phyloP scores from a whole-genome alignment of 2,888 invertebrate genomes.

The Holacanthella duospinosa region DNA sequence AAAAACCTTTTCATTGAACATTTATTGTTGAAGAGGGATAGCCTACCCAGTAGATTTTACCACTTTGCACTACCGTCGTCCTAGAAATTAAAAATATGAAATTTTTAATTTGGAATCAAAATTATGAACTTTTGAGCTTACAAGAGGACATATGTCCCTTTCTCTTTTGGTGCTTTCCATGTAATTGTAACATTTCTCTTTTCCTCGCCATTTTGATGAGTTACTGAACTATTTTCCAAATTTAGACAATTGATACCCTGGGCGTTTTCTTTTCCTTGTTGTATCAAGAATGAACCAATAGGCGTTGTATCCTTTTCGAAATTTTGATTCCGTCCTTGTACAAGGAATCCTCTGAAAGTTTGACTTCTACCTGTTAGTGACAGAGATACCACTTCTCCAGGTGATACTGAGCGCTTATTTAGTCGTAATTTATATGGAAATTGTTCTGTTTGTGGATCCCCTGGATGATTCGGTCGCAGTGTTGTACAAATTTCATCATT shows the following conservation, averaged over 20 bases:
- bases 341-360: conserved; percentile 23
- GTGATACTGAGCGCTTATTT: conserved; percentile 13
- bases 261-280: not conserved
- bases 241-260: conserved; percentile 13
- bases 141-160: conserved; percentile 22
- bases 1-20: conserved; percentile 16
- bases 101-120: not conserved
- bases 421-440: conserved; percentile 17
- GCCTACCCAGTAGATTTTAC: conserved; percentile 13
- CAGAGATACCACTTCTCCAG: conserved; percentile 15
- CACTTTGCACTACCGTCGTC: conserved; percentile 17
- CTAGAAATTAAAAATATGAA: conserved; percentile 14
- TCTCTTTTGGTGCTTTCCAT: conserved; percentile 23
- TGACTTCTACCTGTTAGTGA: not conserved
- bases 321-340: conserved; percentile 21
- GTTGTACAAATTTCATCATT: conserved; percentile 16
- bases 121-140: conserved; percentile 12
- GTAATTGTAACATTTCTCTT: conserved; percentile 8
- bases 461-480: conserved; percentile 22
- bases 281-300: conserved; percentile 15
- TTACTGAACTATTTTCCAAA: conserved; percentile 13
- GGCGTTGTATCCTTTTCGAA: conserved; percentile 13
- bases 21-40: conserved; percentile 16
- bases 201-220: conserved; percentile 16
- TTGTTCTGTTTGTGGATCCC: conserved; percentile 9